Evolutionary conservation across 2,797 vertebrate genomes (phyloP).

Genomic region (Spatula versicolor): DNA sequence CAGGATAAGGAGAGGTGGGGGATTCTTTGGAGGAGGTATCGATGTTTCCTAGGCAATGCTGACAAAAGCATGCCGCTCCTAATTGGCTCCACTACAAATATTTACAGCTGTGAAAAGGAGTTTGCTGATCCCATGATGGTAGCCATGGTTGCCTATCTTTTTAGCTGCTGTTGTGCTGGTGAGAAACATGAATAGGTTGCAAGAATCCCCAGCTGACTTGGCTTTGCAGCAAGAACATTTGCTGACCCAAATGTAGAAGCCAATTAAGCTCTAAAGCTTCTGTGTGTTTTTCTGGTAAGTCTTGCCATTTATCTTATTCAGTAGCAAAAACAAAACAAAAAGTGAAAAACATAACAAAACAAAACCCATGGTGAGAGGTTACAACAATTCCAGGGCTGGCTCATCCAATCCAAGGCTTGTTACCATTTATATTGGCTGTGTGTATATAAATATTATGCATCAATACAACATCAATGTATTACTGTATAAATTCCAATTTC

Average conservation of each 20-base stretch:
- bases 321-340: not conserved
- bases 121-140: constrained; percentile 40
- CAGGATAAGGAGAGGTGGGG: not conserved
- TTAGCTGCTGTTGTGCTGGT: constrained; percentile 21
- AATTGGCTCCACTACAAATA: constrained; percentile 74
- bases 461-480: not conserved
- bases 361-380: not conserved
- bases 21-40: constrained; percentile 48
- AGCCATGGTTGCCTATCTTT: constrained; percentile 59
- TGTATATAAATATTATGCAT: not conserved
- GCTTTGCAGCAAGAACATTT: constrained; percentile 44
- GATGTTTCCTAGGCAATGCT: constrained; percentile 65
- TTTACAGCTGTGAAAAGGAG: constrained; percentile 71
- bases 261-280: constrained; percentile 43
- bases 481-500: not conserved
- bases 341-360: not conserved
- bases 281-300: constrained; percentile 30
- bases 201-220: not conserved
- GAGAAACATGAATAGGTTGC: constrained; percentile 17
- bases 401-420: not conserved
- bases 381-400: not conserved
- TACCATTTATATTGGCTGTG: not conserved
- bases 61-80: constrained; percentile 47
- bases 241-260: constrained; percentile 46
- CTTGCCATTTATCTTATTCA: constrained; percentile 22